Base-by-base conservation (phyloP, 2,888 invertebrate genomes). In the Erynnis tages region DNA sequence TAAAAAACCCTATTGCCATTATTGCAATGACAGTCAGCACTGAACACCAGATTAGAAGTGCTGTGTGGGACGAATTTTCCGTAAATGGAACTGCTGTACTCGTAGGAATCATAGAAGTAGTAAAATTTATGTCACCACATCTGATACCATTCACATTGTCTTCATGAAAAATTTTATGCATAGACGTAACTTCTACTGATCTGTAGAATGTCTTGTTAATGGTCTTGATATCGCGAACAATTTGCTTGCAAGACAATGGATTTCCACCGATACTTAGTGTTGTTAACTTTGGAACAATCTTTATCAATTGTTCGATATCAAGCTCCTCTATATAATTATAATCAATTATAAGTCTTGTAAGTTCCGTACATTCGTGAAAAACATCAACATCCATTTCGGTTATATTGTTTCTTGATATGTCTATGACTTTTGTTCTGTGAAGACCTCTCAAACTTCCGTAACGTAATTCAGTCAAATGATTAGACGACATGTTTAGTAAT, bases 71-170 rank as follows among this genome's bases (percentile, higher is more conserved):
- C 3, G 67, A 57, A 14, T 48, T n/a, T 4, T 41, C 29, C 16
- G 34, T 7, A n/a, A 49, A 30, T 16, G 54, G 25, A 4, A n/a
- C 49, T 44, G 45, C 25, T 1, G 37, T 14, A 27, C 27, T 37
- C 8, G 19, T 17, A 13, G 50, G 10, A 10, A 23, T 53, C 8
- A 54, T 37, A 23, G 57, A 60, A 5, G 63, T 57, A 8, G 48
- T 55, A 35, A 55, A 25, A 16, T 54, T 57, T 8, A 55, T 56
- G 38, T 76, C 72, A 1, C 88, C 87, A 67, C 87, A 88, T 61
- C 69, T 71, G 14, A 88, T 87, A 5, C 87, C 87, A 56, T 84
- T 73, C 0, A 86, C 88, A 58, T 88, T 88, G 44, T 88, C 88
- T 54, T 86, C 86, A 23, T 87, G 82, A 58, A 73, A 86, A 43